Conservation (phyloP, 2,113 vertebrate genomes). For the Heloderma charlesbogerti region DNA sequence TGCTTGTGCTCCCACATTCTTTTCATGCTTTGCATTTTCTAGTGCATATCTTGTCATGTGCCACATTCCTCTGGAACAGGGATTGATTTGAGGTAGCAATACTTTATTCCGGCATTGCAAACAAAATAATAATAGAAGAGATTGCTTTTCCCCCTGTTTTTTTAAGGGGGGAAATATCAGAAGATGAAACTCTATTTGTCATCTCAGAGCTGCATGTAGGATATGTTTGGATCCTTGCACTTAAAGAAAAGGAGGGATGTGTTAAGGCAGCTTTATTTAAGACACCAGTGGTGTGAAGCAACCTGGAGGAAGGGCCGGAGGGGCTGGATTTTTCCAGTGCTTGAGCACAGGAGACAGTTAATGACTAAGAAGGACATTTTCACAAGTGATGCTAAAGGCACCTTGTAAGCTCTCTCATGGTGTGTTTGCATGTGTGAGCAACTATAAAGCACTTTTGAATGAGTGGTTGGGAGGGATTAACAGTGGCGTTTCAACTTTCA, state of each 20-base stretch:
- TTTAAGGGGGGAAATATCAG: background rate
- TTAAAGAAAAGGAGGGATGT: constrained; percentile 1
- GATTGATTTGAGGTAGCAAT: constrained; percentile 47
- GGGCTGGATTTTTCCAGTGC: constrained; percentile 12
- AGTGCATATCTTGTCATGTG: constrained; percentile 67
- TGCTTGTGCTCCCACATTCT: constrained; percentile 58
- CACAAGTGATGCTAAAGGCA: constrained; percentile 10
- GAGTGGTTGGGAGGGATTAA: no score
- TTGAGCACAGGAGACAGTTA: background rate
- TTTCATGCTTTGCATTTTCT: constrained; percentile 55
- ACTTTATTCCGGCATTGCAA: constrained; percentile 23
- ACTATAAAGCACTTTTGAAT: background rate
- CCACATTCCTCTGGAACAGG: constrained; percentile 38
- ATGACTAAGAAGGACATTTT: background rate
- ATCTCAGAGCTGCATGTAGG: constrained; percentile 30
- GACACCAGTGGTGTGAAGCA: background rate
- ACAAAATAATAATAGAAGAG: constrained; percentile 31
- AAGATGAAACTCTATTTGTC: constrained; percentile 33
- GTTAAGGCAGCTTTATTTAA: background rate
- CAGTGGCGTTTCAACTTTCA: background rate
- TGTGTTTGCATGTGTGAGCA: background rate
- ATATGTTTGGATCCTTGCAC: background rate
- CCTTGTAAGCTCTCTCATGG: background rate
- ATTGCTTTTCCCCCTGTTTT: background rate
- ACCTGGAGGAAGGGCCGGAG: constrained; percentile 36